Conservation (phyloP, 2,888 invertebrate genomes). For the Lottia scabra region DNA sequence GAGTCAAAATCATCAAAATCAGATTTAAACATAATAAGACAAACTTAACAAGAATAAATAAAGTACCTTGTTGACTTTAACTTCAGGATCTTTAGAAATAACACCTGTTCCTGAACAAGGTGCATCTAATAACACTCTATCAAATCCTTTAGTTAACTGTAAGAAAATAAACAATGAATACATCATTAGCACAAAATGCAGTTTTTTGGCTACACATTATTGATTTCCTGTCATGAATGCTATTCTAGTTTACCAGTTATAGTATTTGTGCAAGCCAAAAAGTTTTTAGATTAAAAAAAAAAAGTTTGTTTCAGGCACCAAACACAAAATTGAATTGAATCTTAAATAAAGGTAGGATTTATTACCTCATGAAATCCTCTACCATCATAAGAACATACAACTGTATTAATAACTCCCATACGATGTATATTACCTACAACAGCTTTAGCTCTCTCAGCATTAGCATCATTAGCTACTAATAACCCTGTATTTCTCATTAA, state of each 20-base stretch:
- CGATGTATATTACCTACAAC: constrained; percentile 97
- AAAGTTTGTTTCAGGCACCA: no score
- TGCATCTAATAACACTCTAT: constrained; percentile 95
- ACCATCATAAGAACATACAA: constrained; percentile 91
- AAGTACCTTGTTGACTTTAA: constrained; percentile 76
- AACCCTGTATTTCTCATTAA: constrained; percentile 98
- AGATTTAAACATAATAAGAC: no score
- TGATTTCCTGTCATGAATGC: not conserved
- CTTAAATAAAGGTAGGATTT: not conserved
- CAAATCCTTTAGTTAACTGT: constrained; percentile 89
- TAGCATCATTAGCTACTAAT: constrained; percentile 95
- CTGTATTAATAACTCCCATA: constrained; percentile 92
- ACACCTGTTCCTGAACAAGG: constrained; percentile 99
- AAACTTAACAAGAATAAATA: no score
- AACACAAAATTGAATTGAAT: no score
- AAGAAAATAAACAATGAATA: no score
- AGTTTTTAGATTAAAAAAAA: no score
- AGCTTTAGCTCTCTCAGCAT: constrained; percentile 82
- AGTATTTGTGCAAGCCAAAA: no score
- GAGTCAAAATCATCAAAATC: no score
- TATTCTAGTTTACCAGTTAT: no score
- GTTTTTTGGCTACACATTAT: no score
- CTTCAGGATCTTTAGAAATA: constrained; percentile 95
- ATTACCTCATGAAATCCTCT: constrained; percentile 80
- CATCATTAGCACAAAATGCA: no score